Evolutionary conservation across 2,797 vertebrate genomes (phyloP).

Genomic region (Parambassis ranga): DNA sequence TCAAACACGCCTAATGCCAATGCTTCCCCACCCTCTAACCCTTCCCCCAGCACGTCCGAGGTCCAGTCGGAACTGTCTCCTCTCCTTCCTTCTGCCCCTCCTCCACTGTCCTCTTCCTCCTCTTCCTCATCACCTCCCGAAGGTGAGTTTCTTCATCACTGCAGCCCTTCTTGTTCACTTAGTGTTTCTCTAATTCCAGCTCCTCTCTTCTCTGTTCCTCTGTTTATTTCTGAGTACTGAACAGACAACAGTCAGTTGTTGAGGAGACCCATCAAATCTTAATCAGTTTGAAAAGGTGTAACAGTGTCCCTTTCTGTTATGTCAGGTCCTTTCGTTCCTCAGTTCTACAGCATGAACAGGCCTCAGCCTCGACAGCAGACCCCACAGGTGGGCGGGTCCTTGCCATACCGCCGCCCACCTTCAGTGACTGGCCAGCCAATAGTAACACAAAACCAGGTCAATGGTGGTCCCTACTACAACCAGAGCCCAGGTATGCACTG

Average conservation of each 20-base stretch:
- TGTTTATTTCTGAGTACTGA: too few relatives aligned
- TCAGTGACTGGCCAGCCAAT: slow-evolving; percentile 88
- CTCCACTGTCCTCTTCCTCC: slow-evolving; percentile 72
- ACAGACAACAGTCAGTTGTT: too few relatives aligned
- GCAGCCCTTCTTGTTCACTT: background rate
- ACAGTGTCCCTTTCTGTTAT: background rate
- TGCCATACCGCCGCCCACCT: slow-evolving; percentile 92
- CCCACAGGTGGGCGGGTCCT: slow-evolving; percentile 89
- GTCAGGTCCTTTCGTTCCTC: slow-evolving; percentile 84
- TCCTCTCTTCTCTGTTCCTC: background rate
- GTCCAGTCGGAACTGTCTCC: slow-evolving; percentile 80
- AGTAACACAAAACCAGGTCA: slow-evolving; percentile 83
- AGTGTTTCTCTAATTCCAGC: background rate
- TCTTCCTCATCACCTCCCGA: slow-evolving; percentile 81
- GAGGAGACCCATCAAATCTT: too few relatives aligned
- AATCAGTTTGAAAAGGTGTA: background rate
- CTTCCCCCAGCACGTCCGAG: slow-evolving; percentile 67
- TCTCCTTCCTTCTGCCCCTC: slow-evolving; percentile 80
- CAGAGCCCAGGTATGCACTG: slow-evolving; percentile 70
- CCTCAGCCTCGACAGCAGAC: slow-evolving; percentile 87
- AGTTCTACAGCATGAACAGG: slow-evolving; percentile 98
- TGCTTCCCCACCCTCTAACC: slow-evolving; percentile 42
- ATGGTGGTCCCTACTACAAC: slow-evolving; percentile 67
- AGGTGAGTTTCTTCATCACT: slow-evolving; percentile 85
- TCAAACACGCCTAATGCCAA: slow-evolving; percentile 8